Percentiles rank a stretch among this genome's conserved stretches.
Evolutionary conservation across 1,140 invertebrate species (phyloP).

Genomic region (Heterodera schachtii): DNA sequence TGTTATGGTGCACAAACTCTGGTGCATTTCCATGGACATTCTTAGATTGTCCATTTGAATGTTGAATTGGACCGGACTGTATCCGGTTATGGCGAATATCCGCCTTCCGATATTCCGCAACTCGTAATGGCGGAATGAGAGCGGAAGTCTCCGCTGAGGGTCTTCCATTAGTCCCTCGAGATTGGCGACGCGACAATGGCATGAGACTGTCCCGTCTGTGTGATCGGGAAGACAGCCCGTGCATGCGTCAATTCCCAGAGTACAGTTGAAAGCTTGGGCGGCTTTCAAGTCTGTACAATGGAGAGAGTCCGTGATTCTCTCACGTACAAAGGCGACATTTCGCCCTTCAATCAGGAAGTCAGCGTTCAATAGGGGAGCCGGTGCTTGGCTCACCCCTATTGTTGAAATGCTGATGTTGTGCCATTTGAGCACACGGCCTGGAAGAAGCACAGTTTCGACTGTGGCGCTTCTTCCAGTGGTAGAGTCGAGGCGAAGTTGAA

Average conservation of each 20-base stretch:
- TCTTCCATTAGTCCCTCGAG: background rate
- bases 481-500: background rate
- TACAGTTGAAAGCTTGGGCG: background rate
- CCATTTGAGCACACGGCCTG: background rate
- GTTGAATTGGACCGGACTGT: background rate
- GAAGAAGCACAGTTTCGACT: background rate
- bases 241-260: background rate
- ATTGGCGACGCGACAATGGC: background rate
- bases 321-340: background rate
- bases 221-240: background rate
- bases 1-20: no score
- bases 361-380: background rate
- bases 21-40: background rate
- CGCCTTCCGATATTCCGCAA: background rate
- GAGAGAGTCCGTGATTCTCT: background rate
- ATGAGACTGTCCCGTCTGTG: background rate
- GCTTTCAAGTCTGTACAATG: background rate
- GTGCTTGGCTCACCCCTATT: background rate
- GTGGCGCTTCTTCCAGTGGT: background rate
- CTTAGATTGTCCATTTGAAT: background rate
- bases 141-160: background rate
- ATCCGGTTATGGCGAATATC: background rate
- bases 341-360: background rate
- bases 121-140: background rate
- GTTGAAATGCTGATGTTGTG: background rate